phyloP scores from a whole-genome alignment of 2,888 invertebrate species.

The Oligia strigilis region DNA sequence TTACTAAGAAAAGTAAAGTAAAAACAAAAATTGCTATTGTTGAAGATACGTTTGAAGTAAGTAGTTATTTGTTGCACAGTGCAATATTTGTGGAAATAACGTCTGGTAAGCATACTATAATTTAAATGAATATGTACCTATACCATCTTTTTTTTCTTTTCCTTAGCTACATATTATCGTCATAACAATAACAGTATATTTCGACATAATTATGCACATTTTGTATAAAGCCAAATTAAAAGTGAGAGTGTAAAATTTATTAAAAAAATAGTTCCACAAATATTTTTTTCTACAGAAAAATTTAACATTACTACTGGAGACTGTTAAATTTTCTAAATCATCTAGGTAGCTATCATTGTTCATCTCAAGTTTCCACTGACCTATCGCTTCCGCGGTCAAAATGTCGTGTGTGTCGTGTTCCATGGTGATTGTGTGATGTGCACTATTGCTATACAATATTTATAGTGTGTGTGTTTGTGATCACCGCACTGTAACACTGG shows the following conservation, averaged over 20 bases:
- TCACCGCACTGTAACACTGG: slow-evolving; percentile 66
- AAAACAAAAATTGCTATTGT: neutral
- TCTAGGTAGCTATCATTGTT: slow-evolving; percentile 64
- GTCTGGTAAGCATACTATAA: neutral
- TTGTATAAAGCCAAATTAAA: neutral
- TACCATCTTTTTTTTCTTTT: neutral
- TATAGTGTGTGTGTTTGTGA: slow-evolving; percentile 47
- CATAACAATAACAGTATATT: neutral
- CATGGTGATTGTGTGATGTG: slow-evolving; percentile 76
- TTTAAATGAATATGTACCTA: neutral
- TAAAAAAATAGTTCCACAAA: slow-evolving; percentile 55
- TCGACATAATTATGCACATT: no score
- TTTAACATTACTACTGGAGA: slow-evolving; percentile 23
- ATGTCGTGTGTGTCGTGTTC: slow-evolving; percentile 81
- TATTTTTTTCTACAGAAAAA: slow-evolving; percentile 5
- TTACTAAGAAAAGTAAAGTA: neutral
- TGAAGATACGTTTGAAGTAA: neutral
- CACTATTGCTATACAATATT: slow-evolving; percentile 58
- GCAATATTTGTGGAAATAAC: slow-evolving; percentile 50
- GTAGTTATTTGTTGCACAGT: neutral
- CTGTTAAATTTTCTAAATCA: slow-evolving; percentile 28
- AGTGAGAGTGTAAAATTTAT: neutral
- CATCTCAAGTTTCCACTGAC: slow-evolving; percentile 79
- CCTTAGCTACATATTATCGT: neutral
- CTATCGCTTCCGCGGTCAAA: slow-evolving; percentile 86